Percentiles rank a stretch among this genome's conserved stretches.
phyloP scores from a whole-genome alignment of 2,113 vertebrate genomes.

The Serinus canaria region DNA sequence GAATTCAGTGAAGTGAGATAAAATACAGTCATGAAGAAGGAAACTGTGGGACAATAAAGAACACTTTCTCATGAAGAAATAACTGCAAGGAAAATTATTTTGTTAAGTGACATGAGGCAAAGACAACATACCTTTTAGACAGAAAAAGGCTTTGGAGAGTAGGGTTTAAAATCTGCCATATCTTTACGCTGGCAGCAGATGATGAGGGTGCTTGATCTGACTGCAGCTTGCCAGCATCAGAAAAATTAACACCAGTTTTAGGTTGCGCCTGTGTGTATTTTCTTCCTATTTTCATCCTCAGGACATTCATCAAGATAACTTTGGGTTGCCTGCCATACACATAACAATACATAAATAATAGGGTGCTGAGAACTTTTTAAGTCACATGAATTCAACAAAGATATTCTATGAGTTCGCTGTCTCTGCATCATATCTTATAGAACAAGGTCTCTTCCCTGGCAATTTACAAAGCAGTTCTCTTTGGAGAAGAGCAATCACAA shows the following conservation, averaged over 20 bases:
- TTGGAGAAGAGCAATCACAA: neutral
- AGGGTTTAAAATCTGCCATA: slow-evolving; percentile 73
- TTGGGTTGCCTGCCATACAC: slow-evolving; percentile 78
- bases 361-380: slow-evolving; percentile 27
- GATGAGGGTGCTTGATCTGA: slow-evolving; percentile 70
- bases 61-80: neutral
- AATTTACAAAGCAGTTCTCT: neutral
- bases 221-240: slow-evolving; percentile 71
- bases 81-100: neutral
- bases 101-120: neutral
- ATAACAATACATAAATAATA: slow-evolving; percentile 66
- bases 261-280: slow-evolving; percentile 66
- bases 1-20: neutral
- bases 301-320: slow-evolving; percentile 79
- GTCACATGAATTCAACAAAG: slow-evolving; percentile 47
- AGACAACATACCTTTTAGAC: slow-evolving; percentile 76
- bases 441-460: neutral
- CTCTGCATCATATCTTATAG: neutral
- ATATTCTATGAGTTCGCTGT: neutral
- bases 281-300: slow-evolving; percentile 80
- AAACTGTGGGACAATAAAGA: neutral
- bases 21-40: neutral
- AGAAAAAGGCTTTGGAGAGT: slow-evolving; percentile 72
- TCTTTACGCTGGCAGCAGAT: slow-evolving; percentile 71
- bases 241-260: slow-evolving; percentile 69